These are phyloP conservation scores for Macaria notata DNA, from an alignment of 2,888 invertebrate genomes.

Conservation along the genomic window DNA sequence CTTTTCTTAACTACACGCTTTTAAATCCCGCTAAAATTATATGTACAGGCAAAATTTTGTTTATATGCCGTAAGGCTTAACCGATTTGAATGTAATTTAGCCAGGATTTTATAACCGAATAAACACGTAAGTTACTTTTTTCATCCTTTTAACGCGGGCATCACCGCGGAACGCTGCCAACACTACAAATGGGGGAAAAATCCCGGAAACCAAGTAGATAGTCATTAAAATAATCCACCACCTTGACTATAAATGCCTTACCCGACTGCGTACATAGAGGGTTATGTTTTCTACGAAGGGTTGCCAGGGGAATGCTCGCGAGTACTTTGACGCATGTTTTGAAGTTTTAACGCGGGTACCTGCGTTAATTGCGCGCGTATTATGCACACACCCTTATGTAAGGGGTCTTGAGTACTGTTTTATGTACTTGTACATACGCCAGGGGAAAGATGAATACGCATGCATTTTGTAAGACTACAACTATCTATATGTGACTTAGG, in stretches of 20 bases:
- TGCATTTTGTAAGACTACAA: background rate
- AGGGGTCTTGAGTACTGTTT: slow-evolving; percentile 14
- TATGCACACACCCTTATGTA: slow-evolving; percentile 39
- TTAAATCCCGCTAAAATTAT: no score
- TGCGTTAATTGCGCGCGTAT: slow-evolving; percentile 48
- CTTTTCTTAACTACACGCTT: no score
- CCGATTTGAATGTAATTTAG: no score
- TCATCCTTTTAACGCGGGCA: no score
- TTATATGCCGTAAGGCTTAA: no score
- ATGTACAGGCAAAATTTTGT: no score
- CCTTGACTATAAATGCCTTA: slow-evolving; percentile 3
- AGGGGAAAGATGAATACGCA: slow-evolving; percentile 10
- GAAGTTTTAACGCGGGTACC: slow-evolving; percentile 36
- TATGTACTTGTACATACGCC: slow-evolving; percentile 1
- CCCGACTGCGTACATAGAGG: background rate
- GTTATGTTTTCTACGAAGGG: slow-evolving; percentile 7
- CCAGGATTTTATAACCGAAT: no score
- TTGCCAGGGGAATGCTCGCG: slow-evolving; percentile 3
- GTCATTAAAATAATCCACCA: slow-evolving; percentile 9
- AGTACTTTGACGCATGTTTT: slow-evolving; percentile 18
- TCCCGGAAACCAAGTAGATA: background rate
- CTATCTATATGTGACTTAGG: background rate
- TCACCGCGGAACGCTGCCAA: background rate
- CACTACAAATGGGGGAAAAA: background rate
- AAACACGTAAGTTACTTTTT: no score